Evolutionary conservation across 1,140 invertebrate species (phyloP).

Genomic region (Halyomorpha halys): DNA sequence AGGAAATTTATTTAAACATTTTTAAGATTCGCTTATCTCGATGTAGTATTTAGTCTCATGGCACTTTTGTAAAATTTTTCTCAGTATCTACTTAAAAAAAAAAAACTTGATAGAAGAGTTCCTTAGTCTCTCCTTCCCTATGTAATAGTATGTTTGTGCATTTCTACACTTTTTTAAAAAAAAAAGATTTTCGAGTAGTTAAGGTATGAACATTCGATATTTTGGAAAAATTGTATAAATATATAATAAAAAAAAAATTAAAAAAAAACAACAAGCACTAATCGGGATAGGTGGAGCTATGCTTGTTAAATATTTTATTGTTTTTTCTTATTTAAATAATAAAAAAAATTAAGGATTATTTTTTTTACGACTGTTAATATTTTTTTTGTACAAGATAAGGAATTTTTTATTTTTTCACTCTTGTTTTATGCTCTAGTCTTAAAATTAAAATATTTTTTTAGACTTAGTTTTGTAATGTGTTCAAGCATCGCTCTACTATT

Average conservation of each 20-base stretch:
- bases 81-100: slow-evolving; percentile 19
- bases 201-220: neutral
- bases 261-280: neutral
- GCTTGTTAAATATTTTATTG: slow-evolving; percentile 7
- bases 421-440: slow-evolving; percentile 8
- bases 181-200: neutral
- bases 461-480: slow-evolving; percentile 6
- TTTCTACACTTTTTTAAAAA: slow-evolving; percentile 23
- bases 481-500: slow-evolving; percentile 14
- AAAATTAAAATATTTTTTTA: slow-evolving; percentile 12
- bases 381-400: slow-evolving; percentile 2
- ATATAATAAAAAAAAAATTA: neutral
- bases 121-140: slow-evolving; percentile 12
- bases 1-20: neutral
- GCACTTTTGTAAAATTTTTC: slow-evolving; percentile 21
- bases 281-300: slow-evolving; percentile 12
- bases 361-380: neutral
- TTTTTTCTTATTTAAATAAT: neutral
- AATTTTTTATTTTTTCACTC: slow-evolving; percentile 6
- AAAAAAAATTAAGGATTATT: neutral
- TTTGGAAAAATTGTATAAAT: slow-evolving; percentile 3
- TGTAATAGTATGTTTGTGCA: slow-evolving; percentile 17
- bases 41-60: slow-evolving; percentile 19
- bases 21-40: slow-evolving; percentile 21
- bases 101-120: slow-evolving; percentile 15